Evolutionary conservation across 1,140 invertebrate species (phyloP), one percentile per base, ranked within the genome.

Genomic region (Elymnias hypermnestra): DNA sequence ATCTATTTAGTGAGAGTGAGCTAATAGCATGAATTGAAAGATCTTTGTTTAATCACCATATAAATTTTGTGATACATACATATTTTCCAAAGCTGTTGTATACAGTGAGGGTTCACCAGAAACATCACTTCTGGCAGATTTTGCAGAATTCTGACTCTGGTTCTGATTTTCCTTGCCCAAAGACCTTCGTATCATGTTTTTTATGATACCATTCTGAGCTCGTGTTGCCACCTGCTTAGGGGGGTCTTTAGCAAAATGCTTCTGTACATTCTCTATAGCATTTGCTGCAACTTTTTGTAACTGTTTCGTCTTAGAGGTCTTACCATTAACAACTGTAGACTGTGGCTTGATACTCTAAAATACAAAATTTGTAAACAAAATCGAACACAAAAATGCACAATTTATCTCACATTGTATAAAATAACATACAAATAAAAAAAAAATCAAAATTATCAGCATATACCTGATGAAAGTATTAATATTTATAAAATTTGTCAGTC

Each of bases 1-100:
- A n/a, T n/a, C n/a, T n/a, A n/a, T n/a, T n/a, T n/a, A n/a, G n/a
- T n/a, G n/a, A n/a, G n/a, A n/a, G n/a, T n/a, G n/a, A n/a, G n/a
- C n/a, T n/a, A n/a, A n/a, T n/a, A n/a, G n/a, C n/a, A n/a, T n/a
- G n/a, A n/a, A n/a, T n/a, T n/a, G n/a, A n/a, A n/a, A n/a, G n/a
- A n/a, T n/a, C n/a, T n/a, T n/a, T n/a, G n/a, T n/a, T n/a, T 21
- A 6, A 21, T 21, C 19, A 21, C 3, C 19, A 21, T 4, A 4
- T 21, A 21, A 21, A 21, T 21, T 19, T 2, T 25, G 8, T 39
- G 12, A 56, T 58, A 87, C 87, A 88, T 66, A 88, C 86, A 91
- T 86, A 50, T 93, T 92, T 72, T 94, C 93, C 53, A 93, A 86
- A 10, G 93, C 93, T 40, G 92, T 92, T 53, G 91, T 89, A 64